Evolutionary conservation across 2,113 vertebrate genomes (phyloP).

Genomic region (Pithys albifrons): DNA sequence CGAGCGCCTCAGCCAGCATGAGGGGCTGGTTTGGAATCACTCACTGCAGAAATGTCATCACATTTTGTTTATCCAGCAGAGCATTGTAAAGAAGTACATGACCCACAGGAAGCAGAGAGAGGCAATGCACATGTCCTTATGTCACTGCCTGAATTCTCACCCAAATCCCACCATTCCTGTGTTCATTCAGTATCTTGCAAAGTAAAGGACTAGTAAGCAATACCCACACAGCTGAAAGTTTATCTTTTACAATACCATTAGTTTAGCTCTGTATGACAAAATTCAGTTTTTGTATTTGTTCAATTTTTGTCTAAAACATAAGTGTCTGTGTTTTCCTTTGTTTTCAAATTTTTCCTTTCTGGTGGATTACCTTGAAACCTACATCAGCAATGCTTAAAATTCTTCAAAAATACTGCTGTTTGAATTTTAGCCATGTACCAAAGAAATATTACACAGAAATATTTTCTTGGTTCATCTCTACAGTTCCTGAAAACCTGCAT

Average conservation of each 20-base stretch:
- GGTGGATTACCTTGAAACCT: neutral
- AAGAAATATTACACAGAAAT: slow-evolving; percentile 60
- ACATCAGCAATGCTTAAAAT: slow-evolving; percentile 15
- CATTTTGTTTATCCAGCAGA: neutral
- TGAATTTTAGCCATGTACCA: slow-evolving; percentile 60
- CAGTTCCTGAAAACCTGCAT: neutral
- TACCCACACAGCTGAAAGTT: neutral
- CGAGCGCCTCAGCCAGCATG: accelerated
- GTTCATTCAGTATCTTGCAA: neutral
- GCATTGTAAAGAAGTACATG: neutral
- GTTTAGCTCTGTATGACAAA: neutral
- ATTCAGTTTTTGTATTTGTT: neutral
- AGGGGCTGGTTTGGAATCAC: neutral
- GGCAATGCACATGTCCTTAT: accelerated
- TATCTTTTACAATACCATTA: neutral
- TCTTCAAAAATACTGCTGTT: slow-evolving; percentile 64
- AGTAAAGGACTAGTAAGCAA: neutral
- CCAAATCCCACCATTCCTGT: neutral
- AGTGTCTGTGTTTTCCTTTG: neutral
- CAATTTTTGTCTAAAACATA: neutral
- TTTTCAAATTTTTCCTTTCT: neutral
- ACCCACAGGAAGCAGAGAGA: neutral
- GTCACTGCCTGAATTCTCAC: neutral
- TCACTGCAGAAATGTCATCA: accelerated
- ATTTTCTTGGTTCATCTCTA: slow-evolving; percentile 31